Percentiles rank a stretch among this genome's conserved stretches.
These are phyloP conservation scores for Siderastrea siderea DNA, from an alignment of 92 coral and sea anemone species.

Conservation along the genomic window DNA sequence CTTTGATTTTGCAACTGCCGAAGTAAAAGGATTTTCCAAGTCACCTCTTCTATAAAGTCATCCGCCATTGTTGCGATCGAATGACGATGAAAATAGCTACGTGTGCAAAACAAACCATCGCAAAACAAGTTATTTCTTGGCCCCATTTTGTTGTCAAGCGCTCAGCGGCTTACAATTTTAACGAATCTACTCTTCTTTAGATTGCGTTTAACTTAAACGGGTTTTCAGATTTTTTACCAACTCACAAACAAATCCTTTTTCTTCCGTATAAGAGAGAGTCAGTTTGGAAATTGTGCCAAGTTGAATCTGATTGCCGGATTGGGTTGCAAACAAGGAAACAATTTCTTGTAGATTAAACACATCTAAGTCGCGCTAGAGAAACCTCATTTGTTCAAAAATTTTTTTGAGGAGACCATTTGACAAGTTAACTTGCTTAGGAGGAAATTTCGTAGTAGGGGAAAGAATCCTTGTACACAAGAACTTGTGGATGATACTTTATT, in stretches of 20 bases:
- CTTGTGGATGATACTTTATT: constrained; percentile 11
- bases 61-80: constrained; percentile 17
- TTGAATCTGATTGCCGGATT: neutral
- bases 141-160: neutral
- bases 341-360: neutral
- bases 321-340: constrained; percentile 25
- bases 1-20: constrained; percentile 14
- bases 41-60: neutral
- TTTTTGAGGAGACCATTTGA: neutral
- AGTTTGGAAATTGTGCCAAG: neutral
- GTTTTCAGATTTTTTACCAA: too few species aligned
- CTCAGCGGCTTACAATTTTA: neutral
- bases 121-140: neutral
- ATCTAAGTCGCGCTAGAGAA: neutral
- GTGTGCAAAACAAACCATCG: constrained; percentile 33
- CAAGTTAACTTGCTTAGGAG: neutral
- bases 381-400: neutral
- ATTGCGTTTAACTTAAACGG: neutral
- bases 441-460: neutral
- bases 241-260: neutral
- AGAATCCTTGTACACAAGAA: neutral
- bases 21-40: neutral
- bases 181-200: neutral
- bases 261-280: too few species aligned
- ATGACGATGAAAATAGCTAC: constrained; percentile 38